Evolutionary conservation across 2,888 invertebrate genomes (phyloP), one percentile per base, ranked within the genome.

Genomic region (Callimorpha dominula): DNA sequence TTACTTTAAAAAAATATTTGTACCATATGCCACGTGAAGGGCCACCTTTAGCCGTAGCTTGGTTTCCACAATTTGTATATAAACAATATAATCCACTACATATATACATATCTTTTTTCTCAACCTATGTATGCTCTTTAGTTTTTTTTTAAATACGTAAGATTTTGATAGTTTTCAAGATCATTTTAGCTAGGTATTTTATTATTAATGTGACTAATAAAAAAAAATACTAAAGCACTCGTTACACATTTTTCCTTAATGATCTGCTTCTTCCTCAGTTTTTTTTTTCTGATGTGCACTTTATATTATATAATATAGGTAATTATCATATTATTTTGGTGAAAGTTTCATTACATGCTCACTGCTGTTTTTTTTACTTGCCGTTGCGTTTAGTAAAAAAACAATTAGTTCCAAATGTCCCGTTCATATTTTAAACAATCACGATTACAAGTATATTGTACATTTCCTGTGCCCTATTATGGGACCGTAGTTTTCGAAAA

Each of bases 1-100:
- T 31, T 2, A 31, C 17, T 15, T 49, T 52, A 15, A n/a, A 4
- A 54, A 57, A 5, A 11, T 57, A 31, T 57, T 57, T 57, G n/a
- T 57, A 20, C 57, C 11, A 57, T 20, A 20, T 57, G 20, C 60
- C 60, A 60, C 20, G 60, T 31, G 12, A 5, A 60, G 31, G 12
- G 60, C 31, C 31, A 60, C 31, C 60, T 14, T 60, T 31, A 60
- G 60, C 60, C 20, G 60, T 60, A 60, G 60, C 60, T 60, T 60
- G 31, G 60, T 12, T 14, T 1, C 31, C 6, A 60, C 31, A 60
- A 60, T 31, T 31, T 60, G 60, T 60, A 60, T 11, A 60, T 31
- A 60, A 60, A 31, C 20, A 20, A 57, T 57, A n/a, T 11, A 57
- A 57, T 57, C 20, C 57, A 20, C 8, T 20, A 57, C n/a, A 20